A percentile compares a stretch with the other conserved stretches of the same genome.
These are phyloP conservation scores for Helicoverpa zea DNA, from an alignment of 1,140 invertebrate species.

Conservation along the genomic window DNA sequence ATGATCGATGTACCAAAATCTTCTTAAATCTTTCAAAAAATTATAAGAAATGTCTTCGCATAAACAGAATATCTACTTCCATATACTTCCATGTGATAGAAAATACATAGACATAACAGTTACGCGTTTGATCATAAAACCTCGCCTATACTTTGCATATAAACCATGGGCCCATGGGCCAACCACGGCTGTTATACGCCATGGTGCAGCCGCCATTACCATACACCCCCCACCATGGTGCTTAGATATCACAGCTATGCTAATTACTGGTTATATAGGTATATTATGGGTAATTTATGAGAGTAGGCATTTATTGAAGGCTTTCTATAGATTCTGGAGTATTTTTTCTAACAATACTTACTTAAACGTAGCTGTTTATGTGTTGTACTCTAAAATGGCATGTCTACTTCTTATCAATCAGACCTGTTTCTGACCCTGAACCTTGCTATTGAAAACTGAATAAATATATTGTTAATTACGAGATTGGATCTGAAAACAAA, in stretches of 20 bases:
- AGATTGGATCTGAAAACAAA: too few relatives aligned
- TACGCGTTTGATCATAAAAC: constrained; percentile 1
- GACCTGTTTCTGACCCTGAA: too few relatives aligned
- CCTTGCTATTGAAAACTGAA: too few relatives aligned
- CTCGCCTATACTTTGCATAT: neutral
- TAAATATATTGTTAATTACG: too few relatives aligned
- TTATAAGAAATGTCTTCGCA: neutral
- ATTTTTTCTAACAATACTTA: too few relatives aligned
- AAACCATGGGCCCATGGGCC: neutral
- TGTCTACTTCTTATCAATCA: too few relatives aligned
- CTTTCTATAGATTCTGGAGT: too few relatives aligned
- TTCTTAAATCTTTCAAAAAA: neutral
- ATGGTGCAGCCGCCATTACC: neutral
- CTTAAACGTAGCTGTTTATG: too few relatives aligned
- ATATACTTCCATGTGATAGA: neutral
- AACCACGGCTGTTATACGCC: neutral
- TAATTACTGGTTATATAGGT: neutral
- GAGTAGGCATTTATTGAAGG: too few relatives aligned
- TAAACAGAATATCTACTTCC: too few relatives aligned
- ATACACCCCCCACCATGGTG: constrained; percentile 11
- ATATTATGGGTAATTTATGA: neutral
- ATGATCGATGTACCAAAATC: too few relatives aligned
- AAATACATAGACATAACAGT: neutral
- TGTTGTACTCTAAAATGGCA: too few relatives aligned
- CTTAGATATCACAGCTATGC: neutral